A percentile compares a stretch with the other conserved stretches of the same genome.
Conservation (phyloP, 2,888 invertebrate genomes). For the Drosophila quinaria region DNA sequence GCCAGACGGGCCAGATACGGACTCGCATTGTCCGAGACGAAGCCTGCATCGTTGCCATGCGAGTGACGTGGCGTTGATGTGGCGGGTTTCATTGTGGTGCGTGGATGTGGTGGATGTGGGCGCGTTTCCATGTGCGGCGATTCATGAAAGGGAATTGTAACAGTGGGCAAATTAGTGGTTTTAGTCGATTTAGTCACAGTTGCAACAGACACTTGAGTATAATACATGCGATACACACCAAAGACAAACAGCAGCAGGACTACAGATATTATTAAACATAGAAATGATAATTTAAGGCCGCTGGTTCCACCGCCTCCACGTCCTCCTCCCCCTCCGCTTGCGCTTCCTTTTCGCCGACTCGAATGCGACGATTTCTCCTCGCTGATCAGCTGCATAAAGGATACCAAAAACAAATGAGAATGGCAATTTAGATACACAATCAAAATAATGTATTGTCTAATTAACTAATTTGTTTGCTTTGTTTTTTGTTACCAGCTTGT, state of each 20-base stretch:
- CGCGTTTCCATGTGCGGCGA: constrained; percentile 29
- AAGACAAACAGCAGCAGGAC: constrained; percentile 83
- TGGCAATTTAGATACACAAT: neutral
- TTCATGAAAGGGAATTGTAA: constrained; percentile 48
- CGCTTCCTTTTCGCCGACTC: constrained; percentile 73
- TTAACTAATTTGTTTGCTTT: neutral
- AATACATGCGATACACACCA: constrained; percentile 77
- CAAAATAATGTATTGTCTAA: neutral
- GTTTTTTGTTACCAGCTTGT: constrained; percentile 79
- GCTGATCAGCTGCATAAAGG: constrained; percentile 63
- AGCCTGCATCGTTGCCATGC: constrained; percentile 63
- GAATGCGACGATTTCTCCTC: constrained; percentile 76
- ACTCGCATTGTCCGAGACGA: constrained; percentile 84
- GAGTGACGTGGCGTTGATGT: neutral
- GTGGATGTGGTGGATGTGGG: constrained; percentile 14
- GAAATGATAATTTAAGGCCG: constrained; percentile 84
- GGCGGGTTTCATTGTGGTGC: constrained; percentile 19
- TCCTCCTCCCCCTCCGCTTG: constrained; percentile 33
- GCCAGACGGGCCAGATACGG: constrained; percentile 90
- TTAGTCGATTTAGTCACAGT: constrained; percentile 57
- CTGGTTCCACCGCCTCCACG: constrained; percentile 70
- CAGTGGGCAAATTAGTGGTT: constrained; percentile 56
- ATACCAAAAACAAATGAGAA: constrained; percentile 21
- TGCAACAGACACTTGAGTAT: neutral
- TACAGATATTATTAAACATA: constrained; percentile 84